These are phyloP conservation scores for Hafferia zeledoni DNA, from an alignment of 2,797 vertebrate genomes.

Conservation along the genomic window DNA sequence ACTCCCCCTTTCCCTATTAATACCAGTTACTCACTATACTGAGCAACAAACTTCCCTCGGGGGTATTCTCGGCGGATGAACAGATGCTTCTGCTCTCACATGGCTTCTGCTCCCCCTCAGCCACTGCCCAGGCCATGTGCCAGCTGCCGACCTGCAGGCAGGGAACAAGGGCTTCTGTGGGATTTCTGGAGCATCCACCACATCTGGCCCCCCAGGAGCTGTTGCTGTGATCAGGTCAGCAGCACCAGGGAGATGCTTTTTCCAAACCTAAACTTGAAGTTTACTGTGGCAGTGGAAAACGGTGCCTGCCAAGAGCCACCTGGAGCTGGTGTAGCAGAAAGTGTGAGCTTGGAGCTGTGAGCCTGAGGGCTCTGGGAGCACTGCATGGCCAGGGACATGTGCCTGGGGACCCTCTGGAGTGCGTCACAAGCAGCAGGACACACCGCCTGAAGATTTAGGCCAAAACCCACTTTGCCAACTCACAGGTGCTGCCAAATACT, in stretches of 20 bases:
- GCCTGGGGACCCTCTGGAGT: not conserved
- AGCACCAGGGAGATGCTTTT: slow-evolving; percentile 54
- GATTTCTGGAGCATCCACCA: not conserved
- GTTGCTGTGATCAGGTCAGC: slow-evolving; percentile 41
- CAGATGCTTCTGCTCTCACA: not conserved
- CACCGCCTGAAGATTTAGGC: slow-evolving; percentile 60
- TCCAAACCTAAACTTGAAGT: slow-evolving; percentile 69
- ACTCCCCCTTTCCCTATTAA: not conserved
- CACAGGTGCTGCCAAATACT: slow-evolving; percentile 59
- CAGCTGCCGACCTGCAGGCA: not conserved
- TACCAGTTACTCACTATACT: not conserved
- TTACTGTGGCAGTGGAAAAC: not conserved
- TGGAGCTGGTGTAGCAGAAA: not conserved
- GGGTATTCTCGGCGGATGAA: not conserved
- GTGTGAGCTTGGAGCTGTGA: not conserved
- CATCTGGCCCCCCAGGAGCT: slow-evolving; percentile 14
- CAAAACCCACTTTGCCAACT: slow-evolving; percentile 72
- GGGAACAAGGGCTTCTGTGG: not conserved
- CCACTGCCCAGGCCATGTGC: accelerated
- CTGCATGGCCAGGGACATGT: accelerated
- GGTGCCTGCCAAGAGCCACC: not conserved
- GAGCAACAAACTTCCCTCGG: not conserved
- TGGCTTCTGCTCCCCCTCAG: not conserved
- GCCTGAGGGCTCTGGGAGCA: not conserved
- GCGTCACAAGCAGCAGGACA: slow-evolving; percentile 32